Evolutionary conservation across 2,113 vertebrate species (phyloP), one percentile per base, ranked within the genome.

Genomic region (Hoplias malabaricus): DNA sequence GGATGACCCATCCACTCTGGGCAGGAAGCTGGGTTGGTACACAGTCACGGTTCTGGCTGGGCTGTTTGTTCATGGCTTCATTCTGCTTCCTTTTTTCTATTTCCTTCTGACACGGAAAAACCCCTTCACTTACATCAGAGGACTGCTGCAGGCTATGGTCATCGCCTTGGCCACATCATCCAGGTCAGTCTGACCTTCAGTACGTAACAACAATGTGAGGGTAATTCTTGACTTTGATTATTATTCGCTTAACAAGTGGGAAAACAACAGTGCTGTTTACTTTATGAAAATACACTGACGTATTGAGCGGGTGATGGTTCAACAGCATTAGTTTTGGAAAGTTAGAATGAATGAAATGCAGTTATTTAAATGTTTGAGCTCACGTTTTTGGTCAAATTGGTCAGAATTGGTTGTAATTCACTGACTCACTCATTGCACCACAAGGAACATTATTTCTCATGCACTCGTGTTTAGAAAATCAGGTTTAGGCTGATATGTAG

Each of bases 101-200:
- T 78, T 84, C 36, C 54, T 96, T 54, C 89, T 96, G 74, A 96
- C 94, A 10, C 84, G 38, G 82, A 95, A 94, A 79, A 96, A 96
- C 71, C 95, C 95, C 2, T 95, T 94, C 82, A 70, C 83, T 38
- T 96, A 82, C 84, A 95, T 96, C 53, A 90, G 90, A 1, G 94
- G 95, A 8, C 92, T 96, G 23, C 89, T 96, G 78, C 95, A 96
- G 81, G 95, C 95, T 81, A 78, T 96, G 90, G 92, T 96, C 46
- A 95, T 96, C 0, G 95, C 95, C 36, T 88, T 96, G 66, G 95
- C 95, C 0, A 96, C 95, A 4, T 96, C 95, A 0, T 96, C 95
- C 84, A 96, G 95, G 95, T 95, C 80, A 83, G 1, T 69, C 4
- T 12, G 19, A 57, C 1, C 1, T 48, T 12, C 65, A 71, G n/a